A percentile compares a stretch with the other conserved stretches of the same genome.
Evolutionary conservation across 2,888 invertebrate genomes (phyloP).

Genomic region (Zeuzera pyrina): DNA sequence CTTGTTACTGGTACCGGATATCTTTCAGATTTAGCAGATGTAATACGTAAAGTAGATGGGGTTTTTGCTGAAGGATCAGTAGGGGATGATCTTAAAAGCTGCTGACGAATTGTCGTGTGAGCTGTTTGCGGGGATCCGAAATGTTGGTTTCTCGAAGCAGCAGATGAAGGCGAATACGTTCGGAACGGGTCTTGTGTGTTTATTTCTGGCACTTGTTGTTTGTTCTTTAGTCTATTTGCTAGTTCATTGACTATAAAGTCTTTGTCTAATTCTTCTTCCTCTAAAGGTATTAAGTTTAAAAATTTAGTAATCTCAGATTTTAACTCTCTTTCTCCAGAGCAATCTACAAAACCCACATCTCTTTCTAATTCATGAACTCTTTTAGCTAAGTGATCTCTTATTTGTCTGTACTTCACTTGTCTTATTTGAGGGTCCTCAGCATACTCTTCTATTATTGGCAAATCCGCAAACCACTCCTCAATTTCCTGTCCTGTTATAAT

Average conservation of each 20-base stretch:
- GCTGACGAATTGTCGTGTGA: too few species aligned
- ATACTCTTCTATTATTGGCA: constrained; percentile 26
- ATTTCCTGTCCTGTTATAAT: constrained; percentile 40
- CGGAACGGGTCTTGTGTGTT: too few species aligned
- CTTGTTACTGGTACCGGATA: too few species aligned
- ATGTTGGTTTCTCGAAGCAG: too few species aligned
- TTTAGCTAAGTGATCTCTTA: constrained; percentile 32
- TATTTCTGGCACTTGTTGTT: constrained; percentile 17
- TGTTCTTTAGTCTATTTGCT: constrained; percentile 32
- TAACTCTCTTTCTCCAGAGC: constrained; percentile 19
- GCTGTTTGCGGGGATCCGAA: too few species aligned
- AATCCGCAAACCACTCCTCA: constrained; percentile 42
- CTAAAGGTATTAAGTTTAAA: constrained; percentile 28
- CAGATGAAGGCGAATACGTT: too few species aligned
- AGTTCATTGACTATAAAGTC: constrained; percentile 34
- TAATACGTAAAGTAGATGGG: background rate
- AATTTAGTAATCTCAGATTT: constrained; percentile 28
- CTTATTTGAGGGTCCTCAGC: constrained; percentile 19
- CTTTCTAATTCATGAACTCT: constrained; percentile 33
- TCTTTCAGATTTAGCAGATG: too few species aligned
- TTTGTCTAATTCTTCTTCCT: constrained; percentile 20
- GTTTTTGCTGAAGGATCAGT: constrained; percentile 6
- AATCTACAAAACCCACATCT: constrained; percentile 13
- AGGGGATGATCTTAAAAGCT: too few species aligned
- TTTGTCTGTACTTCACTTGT: constrained; percentile 22